Conservation (phyloP, 1,140 invertebrate genomes). For the Oscheius sp. region DNA sequence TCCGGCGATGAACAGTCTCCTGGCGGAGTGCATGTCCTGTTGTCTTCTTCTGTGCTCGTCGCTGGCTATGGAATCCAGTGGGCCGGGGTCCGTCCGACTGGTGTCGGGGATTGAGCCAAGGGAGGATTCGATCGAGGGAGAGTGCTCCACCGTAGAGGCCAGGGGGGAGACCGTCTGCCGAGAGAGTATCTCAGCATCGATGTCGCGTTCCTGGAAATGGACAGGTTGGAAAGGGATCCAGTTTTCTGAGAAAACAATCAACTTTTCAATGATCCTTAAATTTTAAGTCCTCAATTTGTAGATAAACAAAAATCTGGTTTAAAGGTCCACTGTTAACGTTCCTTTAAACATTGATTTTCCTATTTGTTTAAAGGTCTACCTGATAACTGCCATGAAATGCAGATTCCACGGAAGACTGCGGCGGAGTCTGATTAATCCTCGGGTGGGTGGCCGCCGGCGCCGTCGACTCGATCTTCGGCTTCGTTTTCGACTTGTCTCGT, state of each 20-base stretch:
- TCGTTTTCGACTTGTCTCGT: constrained; percentile 37
- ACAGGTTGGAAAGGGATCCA: too few relatives aligned
- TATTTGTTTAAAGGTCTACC: not conserved
- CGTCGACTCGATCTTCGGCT: constrained; percentile 34
- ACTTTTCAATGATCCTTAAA: too few relatives aligned
- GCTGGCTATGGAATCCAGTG: not conserved
- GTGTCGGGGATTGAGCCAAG: constrained; percentile 26
- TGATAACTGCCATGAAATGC: constrained; percentile 21
- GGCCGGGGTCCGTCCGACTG: constrained; percentile 21
- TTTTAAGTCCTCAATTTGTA: not conserved
- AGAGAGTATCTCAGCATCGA: constrained; percentile 40
- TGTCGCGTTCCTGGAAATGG: constrained; percentile 33
- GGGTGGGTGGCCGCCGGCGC: constrained; percentile 35
- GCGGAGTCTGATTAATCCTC: constrained; percentile 24
- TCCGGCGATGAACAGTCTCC: constrained; percentile 45
- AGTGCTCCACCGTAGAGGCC: constrained; percentile 27
- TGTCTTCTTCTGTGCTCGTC: constrained; percentile 18
- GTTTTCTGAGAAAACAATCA: not conserved
- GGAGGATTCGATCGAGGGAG: constrained; percentile 29
- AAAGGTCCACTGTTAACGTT: too few relatives aligned
- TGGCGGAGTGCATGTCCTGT: constrained; percentile 43
- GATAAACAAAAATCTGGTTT: not conserved
- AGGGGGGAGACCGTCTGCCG: constrained; percentile 26
- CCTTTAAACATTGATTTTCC: not conserved
- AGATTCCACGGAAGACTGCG: constrained; percentile 25